Conservation (phyloP, 2,888 invertebrate genomes). For the Synanthedon myopaeformis region DNA sequence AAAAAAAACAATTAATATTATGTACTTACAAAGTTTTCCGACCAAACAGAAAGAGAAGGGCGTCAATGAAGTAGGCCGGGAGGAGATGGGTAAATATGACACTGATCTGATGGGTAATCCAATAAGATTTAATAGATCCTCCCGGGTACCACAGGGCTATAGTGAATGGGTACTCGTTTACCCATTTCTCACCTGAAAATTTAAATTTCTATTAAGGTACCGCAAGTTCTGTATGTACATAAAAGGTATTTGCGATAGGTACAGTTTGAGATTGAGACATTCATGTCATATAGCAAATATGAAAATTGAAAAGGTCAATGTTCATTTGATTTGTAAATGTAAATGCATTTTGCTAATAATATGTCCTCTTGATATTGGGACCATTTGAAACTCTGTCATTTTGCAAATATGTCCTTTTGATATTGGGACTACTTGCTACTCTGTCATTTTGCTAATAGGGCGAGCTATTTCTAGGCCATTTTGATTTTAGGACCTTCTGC, state of each 20-base stretch:
- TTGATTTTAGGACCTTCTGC: no score
- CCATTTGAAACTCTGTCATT: no score
- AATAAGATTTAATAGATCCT: slow-evolving; percentile 78
- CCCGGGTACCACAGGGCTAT: slow-evolving; percentile 83
- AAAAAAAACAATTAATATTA: neutral
- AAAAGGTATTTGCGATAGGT: neutral
- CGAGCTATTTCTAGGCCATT: no score
- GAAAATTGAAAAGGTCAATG: no score
- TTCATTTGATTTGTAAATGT: no score
- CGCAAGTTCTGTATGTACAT: neutral
- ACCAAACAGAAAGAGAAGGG: slow-evolving; percentile 73
- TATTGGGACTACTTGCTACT: no score
- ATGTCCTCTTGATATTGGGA: no score
- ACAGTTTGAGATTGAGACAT: no score
- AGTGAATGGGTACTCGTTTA: slow-evolving; percentile 78
- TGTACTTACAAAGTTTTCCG: slow-evolving; percentile 82
- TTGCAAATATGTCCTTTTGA: no score
- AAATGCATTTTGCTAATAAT: no score
- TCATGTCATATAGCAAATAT: no score
- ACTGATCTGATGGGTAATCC: slow-evolving; percentile 73
- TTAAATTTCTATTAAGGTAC: neutral
- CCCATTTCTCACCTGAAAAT: slow-evolving; percentile 58
- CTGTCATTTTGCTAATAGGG: no score
- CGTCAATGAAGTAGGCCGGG: slow-evolving; percentile 83
- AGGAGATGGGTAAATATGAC: slow-evolving; percentile 79